Evolutionary conservation across 2,113 vertebrate genomes (phyloP), one percentile per base, ranked within the genome.

Genomic region (Corvus moneduloides): DNA sequence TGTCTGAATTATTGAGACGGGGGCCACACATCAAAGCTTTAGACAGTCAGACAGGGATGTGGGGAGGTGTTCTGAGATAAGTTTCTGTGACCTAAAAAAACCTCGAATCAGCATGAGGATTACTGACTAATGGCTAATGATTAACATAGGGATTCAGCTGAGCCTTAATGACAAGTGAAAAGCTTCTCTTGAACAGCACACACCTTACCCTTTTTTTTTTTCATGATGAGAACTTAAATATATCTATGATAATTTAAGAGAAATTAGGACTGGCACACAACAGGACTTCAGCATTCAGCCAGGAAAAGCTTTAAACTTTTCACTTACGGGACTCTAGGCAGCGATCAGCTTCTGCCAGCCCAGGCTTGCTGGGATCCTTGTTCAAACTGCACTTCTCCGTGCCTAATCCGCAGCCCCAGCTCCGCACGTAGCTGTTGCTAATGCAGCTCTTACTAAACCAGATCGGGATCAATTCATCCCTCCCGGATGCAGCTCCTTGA

Each of bases 111-210:
- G 30, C 39, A 48, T 10, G 33, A 94, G 46, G 77, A 67, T 95
- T 93, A 94, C 30, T 72, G 61, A 84, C 85, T 87, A 82, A 91
- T 39, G 48, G 73, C 56, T 89, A 93, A 95, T 96, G 55, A 95
- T 94, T 96, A 94, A 94, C 44, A 75, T 35, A 48, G 43, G 4
- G 44, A 78, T 71, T 84, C 81, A 84, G 39, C 33, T 78, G 52
- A 75, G 52, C 52, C 52, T 91, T 78, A 63, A 63, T 16, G 30
- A 71, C 27, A 81, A 84, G 67, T 35, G 2, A 75, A 91, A 82
- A 68, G 14, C 39, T 77, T 48, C 66, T 74, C 21, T 46, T 46
- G 13, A 87, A 63, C 21, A 69, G 44, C 1, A 0, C 33, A 33
- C 61, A 44, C 18, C 26, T 72, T 55, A 51, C 5, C 7, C 8